These are phyloP conservation scores for Macquaria ambigua DNA, from an alignment of 2,113 vertebrate species.

Conservation along the genomic window DNA sequence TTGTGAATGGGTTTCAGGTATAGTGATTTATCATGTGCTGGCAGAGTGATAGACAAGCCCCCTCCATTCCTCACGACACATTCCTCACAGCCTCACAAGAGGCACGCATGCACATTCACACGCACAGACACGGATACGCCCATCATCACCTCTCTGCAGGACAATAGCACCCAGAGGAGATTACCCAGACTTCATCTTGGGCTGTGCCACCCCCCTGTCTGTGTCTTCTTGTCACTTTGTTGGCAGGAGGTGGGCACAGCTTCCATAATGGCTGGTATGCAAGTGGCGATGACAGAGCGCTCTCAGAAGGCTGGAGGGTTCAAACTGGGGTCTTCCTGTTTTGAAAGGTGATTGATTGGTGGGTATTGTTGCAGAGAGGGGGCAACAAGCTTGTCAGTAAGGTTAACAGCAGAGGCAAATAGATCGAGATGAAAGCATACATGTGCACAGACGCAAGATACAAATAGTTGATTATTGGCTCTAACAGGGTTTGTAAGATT, in stretches of 20 bases:
- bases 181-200: constrained; percentile 60
- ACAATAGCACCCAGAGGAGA: constrained; percentile 67
- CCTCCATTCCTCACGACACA: constrained; percentile 15
- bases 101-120: neutral
- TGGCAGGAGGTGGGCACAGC: constrained; percentile 60
- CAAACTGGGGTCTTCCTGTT: constrained; percentile 70
- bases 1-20: constrained; percentile 58
- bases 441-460: neutral
- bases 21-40: constrained; percentile 56
- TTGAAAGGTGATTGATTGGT: constrained; percentile 65
- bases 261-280: constrained; percentile 43
- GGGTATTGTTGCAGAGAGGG: constrained; percentile 48
- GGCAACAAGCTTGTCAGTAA: constrained; percentile 36
- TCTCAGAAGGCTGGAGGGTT: constrained; percentile 31
- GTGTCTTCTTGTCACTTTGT: constrained; percentile 33
- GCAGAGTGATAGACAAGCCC: constrained; percentile 48
- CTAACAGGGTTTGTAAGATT: neutral
- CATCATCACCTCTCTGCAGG: constrained; percentile 56
- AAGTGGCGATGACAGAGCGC: constrained; percentile 59
- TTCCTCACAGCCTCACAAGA: constrained; percentile 25
- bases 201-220: constrained; percentile 22
- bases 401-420: constrained; percentile 47
- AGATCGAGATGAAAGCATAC: constrained; percentile 52
- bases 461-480: neutral
- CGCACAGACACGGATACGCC: constrained; percentile 26